These are phyloP conservation scores for Peromyscus eremicus DNA, from an alignment of 2,797 vertebrate genomes.

Conservation along the genomic window DNA sequence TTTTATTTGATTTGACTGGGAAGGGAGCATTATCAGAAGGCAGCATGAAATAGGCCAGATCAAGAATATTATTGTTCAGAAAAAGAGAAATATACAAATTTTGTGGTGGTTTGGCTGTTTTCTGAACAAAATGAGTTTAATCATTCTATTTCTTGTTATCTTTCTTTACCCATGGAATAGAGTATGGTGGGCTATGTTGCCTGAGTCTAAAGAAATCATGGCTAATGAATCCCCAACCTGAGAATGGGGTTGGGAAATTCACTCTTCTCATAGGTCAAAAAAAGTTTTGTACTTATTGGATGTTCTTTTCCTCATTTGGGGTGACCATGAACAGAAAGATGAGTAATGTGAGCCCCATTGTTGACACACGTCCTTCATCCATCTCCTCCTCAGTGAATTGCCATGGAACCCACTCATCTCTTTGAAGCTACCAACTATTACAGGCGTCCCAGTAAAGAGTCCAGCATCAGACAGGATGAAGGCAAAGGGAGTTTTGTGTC, in stretches of 20 bases:
- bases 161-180: not conserved
- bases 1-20: conserved; percentile 31
- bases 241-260: not conserved
- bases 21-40: not conserved
- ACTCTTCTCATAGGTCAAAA: not conserved
- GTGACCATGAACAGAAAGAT: not conserved
- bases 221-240: no score
- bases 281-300: not conserved
- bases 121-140: not conserved
- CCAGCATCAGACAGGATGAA: no score
- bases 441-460: no score
- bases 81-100: not conserved
- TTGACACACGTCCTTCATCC: not conserved
- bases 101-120: not conserved
- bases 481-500: not conserved
- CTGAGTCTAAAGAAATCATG: not conserved
- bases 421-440: not conserved
- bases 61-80: not conserved
- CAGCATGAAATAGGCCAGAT: not conserved
- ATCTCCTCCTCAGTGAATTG: not conserved
- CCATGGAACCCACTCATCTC: not conserved
- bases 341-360: not conserved
- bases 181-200: not conserved
- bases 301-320: not conserved
- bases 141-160: not conserved